Evolutionary conservation across 2,113 vertebrate species (phyloP).

Genomic region (Natator depressus): DNA sequence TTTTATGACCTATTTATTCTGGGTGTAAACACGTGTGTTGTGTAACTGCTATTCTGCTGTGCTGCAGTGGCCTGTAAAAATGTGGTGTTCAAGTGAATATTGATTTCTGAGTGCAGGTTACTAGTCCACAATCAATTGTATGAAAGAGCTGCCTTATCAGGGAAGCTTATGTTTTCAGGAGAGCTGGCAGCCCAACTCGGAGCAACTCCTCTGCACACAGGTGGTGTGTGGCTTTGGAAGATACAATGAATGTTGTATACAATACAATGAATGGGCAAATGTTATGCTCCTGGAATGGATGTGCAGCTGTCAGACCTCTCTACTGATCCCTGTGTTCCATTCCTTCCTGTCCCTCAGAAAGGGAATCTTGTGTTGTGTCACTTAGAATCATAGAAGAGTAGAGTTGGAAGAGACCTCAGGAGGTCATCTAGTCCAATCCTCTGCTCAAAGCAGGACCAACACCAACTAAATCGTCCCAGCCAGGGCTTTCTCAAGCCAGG

Average conservation of each 20-base stretch:
- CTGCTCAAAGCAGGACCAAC: no score
- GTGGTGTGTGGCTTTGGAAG: not conserved
- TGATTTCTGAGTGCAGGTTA: conserved; percentile 66
- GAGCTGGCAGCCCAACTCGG: not conserved
- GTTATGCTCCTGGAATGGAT: not conserved
- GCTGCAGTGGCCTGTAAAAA: conserved; percentile 41
- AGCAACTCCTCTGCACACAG: not conserved
- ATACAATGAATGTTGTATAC: not conserved
- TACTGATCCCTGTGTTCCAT: not conserved
- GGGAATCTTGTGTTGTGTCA: not conserved
- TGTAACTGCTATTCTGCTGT: conserved; percentile 59
- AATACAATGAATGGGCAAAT: not conserved
- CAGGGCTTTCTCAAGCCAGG: no score
- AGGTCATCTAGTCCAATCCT: no score
- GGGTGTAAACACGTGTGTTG: conserved; percentile 30
- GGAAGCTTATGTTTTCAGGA: not conserved
- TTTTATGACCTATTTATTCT: conserved; percentile 34
- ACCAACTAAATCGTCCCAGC: no score
- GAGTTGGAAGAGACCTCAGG: no score
- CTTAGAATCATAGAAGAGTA: no score
- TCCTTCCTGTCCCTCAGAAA: not conserved
- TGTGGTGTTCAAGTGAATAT: conserved; percentile 60
- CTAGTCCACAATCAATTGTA: conserved; percentile 49
- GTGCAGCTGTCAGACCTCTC: not conserved
- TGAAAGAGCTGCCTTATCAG: conserved; percentile 9